phyloP scores from a whole-genome alignment of 2,113 vertebrate species.

The Nibea albiflora region DNA sequence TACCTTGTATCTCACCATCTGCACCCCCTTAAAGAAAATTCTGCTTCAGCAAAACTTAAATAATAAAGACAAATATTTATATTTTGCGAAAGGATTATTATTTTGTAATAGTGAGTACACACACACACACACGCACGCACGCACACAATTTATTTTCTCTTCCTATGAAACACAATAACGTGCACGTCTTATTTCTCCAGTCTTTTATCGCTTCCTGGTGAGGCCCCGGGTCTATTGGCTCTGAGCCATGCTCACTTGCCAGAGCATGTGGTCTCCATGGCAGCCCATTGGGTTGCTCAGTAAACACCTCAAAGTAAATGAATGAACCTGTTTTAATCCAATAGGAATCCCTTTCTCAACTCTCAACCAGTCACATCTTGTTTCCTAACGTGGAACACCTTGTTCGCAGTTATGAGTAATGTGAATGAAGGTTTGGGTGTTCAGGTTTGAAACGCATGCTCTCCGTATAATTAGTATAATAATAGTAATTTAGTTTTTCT shows the following conservation, averaged over 20 bases:
- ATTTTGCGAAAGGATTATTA: constrained; percentile 28
- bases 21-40: constrained; percentile 48
- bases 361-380: constrained; percentile 62
- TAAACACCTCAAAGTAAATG: constrained; percentile 77
- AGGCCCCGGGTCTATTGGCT: constrained; percentile 51
- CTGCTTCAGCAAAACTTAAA: constrained; percentile 46
- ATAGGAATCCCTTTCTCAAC: constrained; percentile 61
- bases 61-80: constrained; percentile 49
- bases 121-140: not conserved
- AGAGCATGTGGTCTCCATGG: constrained; percentile 79
- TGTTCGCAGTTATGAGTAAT: constrained; percentile 49
- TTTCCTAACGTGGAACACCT: constrained; percentile 54
- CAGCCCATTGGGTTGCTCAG: constrained; percentile 73
- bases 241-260: constrained; percentile 64
- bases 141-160: constrained; percentile 27
- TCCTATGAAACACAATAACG: constrained; percentile 23
- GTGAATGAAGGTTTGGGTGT: constrained; percentile 4
- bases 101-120: constrained; percentile 18
- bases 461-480: not conserved
- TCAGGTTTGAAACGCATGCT: constrained; percentile 7
- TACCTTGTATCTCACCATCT: constrained; percentile 72
- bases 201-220: constrained; percentile 46
- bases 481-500: not conserved
- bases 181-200: constrained; percentile 9
- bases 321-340: constrained; percentile 73